Percentiles rank a stretch among this genome's conserved stretches.
phyloP scores from a whole-genome alignment of 1,140 invertebrate genomes.

The Physella acuta region DNA sequence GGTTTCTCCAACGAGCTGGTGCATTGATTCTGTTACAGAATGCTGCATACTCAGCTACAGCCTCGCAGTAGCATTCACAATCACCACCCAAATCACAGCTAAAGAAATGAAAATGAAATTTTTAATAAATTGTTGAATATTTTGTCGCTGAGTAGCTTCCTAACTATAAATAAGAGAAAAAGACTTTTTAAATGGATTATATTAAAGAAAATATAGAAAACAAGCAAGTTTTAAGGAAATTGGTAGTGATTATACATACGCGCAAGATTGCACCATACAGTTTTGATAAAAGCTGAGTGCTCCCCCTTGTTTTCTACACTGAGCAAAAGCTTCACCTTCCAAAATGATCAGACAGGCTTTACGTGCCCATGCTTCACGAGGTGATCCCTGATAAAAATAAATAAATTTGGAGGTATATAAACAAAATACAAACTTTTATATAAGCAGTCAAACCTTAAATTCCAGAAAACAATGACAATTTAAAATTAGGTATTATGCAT shows the following conservation, averaged over 20 bases:
- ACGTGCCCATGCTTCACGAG: not conserved
- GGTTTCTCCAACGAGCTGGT: constrained; percentile 77
- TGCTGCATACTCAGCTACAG: constrained; percentile 81
- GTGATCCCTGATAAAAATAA: not conserved
- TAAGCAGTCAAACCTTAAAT: too few species aligned
- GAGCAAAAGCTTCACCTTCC: constrained; percentile 1
- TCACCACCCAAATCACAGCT: constrained; percentile 85
- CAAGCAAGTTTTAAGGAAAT: too few species aligned
- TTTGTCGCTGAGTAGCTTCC: not conserved
- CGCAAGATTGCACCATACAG: constrained; percentile 40
- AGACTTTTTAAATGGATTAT: too few species aligned
- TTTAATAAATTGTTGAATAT: not conserved
- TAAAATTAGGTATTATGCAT: too few species aligned
- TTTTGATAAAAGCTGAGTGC: constrained; percentile 26
- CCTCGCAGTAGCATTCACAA: constrained; percentile 86
- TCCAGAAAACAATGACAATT: too few species aligned
- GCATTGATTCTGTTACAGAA: constrained; percentile 69
- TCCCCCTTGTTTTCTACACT: not conserved
- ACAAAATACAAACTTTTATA: too few species aligned
- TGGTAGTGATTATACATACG: constrained; percentile 34
- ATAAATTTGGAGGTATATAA: too few species aligned
- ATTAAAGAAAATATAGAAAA: too few species aligned
- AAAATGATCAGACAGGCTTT: constrained; percentile 1
- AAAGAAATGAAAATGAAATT: constrained; percentile 59
- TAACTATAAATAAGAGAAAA: too few species aligned